Conservation (phyloP, 1,140 invertebrate species). For the Aleiodes sp. region DNA sequence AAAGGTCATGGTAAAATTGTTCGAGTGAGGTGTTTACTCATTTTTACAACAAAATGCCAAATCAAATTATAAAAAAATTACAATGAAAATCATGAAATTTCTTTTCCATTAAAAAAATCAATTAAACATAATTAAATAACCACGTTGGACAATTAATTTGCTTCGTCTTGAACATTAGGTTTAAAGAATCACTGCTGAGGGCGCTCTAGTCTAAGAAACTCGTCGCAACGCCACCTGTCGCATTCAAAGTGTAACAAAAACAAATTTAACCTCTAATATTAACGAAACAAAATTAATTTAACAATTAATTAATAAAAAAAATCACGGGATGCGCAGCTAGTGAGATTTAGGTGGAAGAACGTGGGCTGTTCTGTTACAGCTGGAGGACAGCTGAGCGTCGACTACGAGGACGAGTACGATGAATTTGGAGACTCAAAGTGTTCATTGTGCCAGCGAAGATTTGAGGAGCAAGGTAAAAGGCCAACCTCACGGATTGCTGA, state of each 20-base stretch:
- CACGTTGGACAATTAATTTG: neutral
- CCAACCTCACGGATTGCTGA: neutral
- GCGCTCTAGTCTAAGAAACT: constrained; percentile 46
- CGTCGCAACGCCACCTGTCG: constrained; percentile 26
- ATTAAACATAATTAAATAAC: neutral
- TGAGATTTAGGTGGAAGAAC: constrained; percentile 51
- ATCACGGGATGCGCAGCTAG: constrained; percentile 19
- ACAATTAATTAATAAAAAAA: constrained; percentile 26
- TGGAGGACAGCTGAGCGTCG: constrained; percentile 71
- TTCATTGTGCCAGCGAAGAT: constrained; percentile 79
- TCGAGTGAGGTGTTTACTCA: neutral
- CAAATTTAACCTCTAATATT: neutral
- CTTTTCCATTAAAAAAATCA: neutral
- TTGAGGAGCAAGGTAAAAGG: constrained; percentile 77
- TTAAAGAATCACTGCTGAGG: constrained; percentile 40
- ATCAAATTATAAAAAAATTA: neutral
- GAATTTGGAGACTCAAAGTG: constrained; percentile 68
- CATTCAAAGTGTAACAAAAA: neutral
- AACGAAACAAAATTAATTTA: neutral
- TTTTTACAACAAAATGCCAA: neutral
- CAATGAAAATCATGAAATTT: too few relatives aligned
- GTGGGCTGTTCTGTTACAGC: constrained; percentile 71
- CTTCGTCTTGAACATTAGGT: constrained; percentile 5
- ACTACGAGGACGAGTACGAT: constrained; percentile 72
- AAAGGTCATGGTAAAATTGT: constrained; percentile 31